These are phyloP conservation scores for Ditylenchus weischeri DNA, from an alignment of 2,888 invertebrate species.

Conservation along the genomic window DNA sequence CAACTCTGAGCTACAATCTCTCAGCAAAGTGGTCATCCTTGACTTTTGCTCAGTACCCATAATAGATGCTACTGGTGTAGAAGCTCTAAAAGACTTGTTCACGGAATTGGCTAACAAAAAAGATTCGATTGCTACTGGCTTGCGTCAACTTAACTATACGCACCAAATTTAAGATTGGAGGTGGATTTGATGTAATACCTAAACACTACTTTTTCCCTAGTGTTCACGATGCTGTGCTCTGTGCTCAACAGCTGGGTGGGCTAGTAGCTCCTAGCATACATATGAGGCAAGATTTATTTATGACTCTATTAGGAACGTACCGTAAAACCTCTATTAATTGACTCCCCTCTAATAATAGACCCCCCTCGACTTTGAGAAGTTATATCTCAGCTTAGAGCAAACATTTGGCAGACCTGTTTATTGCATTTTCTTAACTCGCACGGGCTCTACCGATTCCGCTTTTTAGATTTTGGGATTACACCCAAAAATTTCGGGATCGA, in stretches of 20 bases:
- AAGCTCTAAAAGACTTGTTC: conserved; percentile 31
- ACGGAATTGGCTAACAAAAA: conserved; percentile 36
- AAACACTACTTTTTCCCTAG: conserved; percentile 41
- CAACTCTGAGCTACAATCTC: conserved; percentile 18
- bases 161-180: conserved; percentile 31
- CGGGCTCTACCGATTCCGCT: no score
- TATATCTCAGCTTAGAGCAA: no score
- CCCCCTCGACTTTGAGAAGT: no score
- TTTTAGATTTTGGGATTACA: no score
- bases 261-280: conserved; percentile 44
- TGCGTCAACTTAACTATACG: conserved; percentile 35
- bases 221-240: conserved; percentile 41
- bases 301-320: background rate
- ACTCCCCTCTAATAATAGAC: no score
- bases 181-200: conserved; percentile 37
- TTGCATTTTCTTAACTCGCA: no score
- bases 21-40: conserved; percentile 39
- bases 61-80: conserved; percentile 33
- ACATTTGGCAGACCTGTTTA: no score
- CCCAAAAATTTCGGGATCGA: no score
- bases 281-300: conserved; percentile 29
- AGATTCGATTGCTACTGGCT: conserved; percentile 33
- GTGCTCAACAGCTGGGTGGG: conserved; percentile 41
- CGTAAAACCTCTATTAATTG: no score
- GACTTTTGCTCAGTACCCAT: conserved; percentile 41